These are phyloP conservation scores for Melitaea cinxia DNA, from an alignment of 1,140 invertebrate genomes.

Conservation along the genomic window DNA sequence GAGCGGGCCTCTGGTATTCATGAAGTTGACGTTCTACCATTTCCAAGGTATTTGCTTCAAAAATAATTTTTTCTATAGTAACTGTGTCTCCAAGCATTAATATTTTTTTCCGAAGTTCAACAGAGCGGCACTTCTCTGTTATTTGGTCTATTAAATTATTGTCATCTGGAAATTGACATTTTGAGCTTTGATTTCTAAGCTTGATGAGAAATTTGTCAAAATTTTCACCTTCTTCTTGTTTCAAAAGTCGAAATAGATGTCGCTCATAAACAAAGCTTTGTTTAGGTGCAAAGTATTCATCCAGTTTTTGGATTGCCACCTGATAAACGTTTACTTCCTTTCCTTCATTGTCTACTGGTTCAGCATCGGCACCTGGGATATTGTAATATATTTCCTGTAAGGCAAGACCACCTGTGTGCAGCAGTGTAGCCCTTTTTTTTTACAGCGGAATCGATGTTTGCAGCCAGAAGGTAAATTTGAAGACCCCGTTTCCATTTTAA, in stretches of 20 bases:
- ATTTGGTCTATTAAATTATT: constrained; percentile 39
- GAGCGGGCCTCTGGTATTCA: constrained; percentile 9
- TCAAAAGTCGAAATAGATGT: constrained; percentile 43
- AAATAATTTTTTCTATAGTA: constrained; percentile 29
- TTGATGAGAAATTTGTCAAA: constrained; percentile 46
- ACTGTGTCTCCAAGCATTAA: constrained; percentile 24
- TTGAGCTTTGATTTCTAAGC: constrained; percentile 38
- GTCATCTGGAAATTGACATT: constrained; percentile 40
- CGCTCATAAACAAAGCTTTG: constrained; percentile 45
- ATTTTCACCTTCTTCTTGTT: constrained; percentile 41
- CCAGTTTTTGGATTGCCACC: constrained; percentile 34
- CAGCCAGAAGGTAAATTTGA: neutral
- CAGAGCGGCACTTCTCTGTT: constrained; percentile 27
- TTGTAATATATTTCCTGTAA: constrained; percentile 19
- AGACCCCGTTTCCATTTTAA: constrained; percentile 35
- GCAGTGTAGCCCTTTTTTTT: constrained; percentile 5
- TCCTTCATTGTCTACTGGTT: neutral
- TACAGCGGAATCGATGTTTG: neutral
- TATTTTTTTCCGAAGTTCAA: constrained; percentile 33
- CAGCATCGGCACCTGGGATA: constrained; percentile 8
- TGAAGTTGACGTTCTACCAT: constrained; percentile 24
- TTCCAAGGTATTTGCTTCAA: constrained; percentile 26
- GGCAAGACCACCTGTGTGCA: constrained; percentile 12
- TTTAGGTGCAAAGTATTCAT: constrained; percentile 42
- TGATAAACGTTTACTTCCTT: constrained; percentile 10